A percentile compares a stretch with the other conserved stretches of the same genome.
phyloP scores from a whole-genome alignment of 2,888 invertebrate genomes.

The Eupithecia tripunctaria region DNA sequence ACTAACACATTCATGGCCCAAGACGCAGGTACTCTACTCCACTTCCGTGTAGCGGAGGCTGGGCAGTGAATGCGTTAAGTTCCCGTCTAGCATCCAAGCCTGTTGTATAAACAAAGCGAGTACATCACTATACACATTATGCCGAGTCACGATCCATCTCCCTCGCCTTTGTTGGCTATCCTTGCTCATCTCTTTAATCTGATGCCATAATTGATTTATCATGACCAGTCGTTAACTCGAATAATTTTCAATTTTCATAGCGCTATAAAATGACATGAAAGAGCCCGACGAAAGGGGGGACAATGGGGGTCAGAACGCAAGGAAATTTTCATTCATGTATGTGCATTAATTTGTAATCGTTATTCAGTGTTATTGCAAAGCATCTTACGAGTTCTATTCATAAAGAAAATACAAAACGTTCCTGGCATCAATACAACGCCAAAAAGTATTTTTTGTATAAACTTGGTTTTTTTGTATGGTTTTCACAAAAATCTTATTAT shows the following conservation, averaged over 20 bases:
- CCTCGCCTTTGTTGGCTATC: slow-evolving; percentile 61
- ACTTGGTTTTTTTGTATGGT: too few relatives aligned
- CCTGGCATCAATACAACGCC: not conserved
- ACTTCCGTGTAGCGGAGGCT: too few relatives aligned
- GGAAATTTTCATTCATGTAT: slow-evolving; percentile 27
- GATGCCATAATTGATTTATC: slow-evolving; percentile 67
- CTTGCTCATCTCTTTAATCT: slow-evolving; percentile 78
- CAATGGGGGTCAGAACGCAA: slow-evolving; percentile 20
- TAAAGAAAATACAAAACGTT: not conserved
- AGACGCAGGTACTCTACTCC: too few relatives aligned
- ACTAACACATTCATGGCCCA: too few relatives aligned
- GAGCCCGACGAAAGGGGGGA: slow-evolving; percentile 15
- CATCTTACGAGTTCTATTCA: not conserved
- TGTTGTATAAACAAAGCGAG: slow-evolving; percentile 30
- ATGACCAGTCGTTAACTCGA: slow-evolving; percentile 44
- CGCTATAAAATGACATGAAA: slow-evolving; percentile 36
- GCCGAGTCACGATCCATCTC: slow-evolving; percentile 70
- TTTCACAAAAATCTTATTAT: not conserved
- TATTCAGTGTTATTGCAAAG: slow-evolving; percentile 12
- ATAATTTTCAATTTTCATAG: slow-evolving; percentile 45
- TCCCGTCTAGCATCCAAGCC: slow-evolving; percentile 8
- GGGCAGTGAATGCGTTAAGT: too few relatives aligned
- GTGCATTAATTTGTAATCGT: slow-evolving; percentile 30
- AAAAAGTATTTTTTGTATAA: not conserved
- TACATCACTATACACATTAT: slow-evolving; percentile 54